A percentile compares a stretch with the other conserved stretches of the same genome.
Conservation (phyloP, 1,140 invertebrate species). For the Drosophila subobscura region DNA sequence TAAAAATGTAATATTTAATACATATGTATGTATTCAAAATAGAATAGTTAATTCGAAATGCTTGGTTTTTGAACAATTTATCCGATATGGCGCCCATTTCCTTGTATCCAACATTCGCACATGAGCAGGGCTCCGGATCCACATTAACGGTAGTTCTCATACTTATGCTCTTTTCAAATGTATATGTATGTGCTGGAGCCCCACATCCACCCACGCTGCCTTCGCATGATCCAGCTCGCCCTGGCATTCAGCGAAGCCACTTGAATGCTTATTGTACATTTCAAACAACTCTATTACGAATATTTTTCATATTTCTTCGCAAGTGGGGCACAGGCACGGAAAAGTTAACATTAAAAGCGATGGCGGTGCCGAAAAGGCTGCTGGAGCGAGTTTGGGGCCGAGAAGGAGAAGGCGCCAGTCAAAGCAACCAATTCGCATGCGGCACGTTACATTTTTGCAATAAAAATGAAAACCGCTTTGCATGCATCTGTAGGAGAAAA, state of each 20-base stretch:
- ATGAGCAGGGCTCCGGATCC: conserved; percentile 30
- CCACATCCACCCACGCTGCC: neutral
- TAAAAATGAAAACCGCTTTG: conserved; percentile 79
- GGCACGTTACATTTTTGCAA: conserved; percentile 80
- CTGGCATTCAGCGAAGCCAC: conserved; percentile 66
- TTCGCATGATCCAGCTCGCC: conserved; percentile 9
- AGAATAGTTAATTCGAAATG: neutral
- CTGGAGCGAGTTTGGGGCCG: conserved; percentile 24
- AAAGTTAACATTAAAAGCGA: conserved; percentile 76
- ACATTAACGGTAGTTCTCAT: conserved; percentile 49
- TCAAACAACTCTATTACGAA: conserved; percentile 82
- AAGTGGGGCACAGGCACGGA: conserved; percentile 52
- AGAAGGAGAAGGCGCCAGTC: conserved; percentile 13
- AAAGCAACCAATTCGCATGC: conserved; percentile 81
- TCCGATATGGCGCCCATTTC: conserved; percentile 23
- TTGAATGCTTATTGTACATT: conserved; percentile 81
- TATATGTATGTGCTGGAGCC: neutral
- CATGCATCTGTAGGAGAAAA: conserved; percentile 64
- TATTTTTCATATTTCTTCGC: conserved; percentile 78
- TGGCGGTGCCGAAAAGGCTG: conserved; percentile 67
- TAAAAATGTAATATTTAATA: too few species aligned
- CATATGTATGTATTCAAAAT: too few species aligned
- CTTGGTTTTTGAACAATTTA: neutral
- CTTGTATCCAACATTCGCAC: neutral
- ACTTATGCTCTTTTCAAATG: neutral